Conservation (phyloP, 92 coral and sea anemone species). For the Diadumene lineata region DNA sequence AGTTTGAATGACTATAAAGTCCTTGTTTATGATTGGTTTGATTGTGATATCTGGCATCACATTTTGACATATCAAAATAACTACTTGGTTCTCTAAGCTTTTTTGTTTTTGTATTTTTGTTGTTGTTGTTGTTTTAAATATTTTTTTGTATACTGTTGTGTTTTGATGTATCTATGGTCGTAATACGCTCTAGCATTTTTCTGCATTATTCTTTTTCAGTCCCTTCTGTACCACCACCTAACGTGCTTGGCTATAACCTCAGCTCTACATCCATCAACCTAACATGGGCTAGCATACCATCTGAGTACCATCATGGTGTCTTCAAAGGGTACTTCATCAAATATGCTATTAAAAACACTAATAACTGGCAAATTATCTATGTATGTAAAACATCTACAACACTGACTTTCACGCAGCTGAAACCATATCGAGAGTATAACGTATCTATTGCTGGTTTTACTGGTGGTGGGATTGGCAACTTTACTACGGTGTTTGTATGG, state of each 20-base stretch:
- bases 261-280: constrained; percentile 55
- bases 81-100: too few relatives aligned
- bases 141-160: too few relatives aligned
- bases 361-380: background rate
- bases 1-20: too few relatives aligned
- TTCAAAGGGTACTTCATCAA: constrained; percentile 47
- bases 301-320: constrained; percentile 47
- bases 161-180: too few relatives aligned
- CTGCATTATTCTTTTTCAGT: constrained; percentile 30
- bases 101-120: too few relatives aligned
- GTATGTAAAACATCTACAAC: constrained; percentile 10
- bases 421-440: constrained; percentile 47
- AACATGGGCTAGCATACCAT: constrained; percentile 54
- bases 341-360: constrained; percentile 31
- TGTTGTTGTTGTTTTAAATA: too few relatives aligned
- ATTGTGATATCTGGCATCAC: too few relatives aligned
- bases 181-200: too few relatives aligned
- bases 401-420: constrained; percentile 24
- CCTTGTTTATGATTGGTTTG: too few relatives aligned
- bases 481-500: constrained; percentile 27
- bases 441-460: constrained; percentile 59
- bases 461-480: constrained; percentile 44
- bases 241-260: constrained; percentile 42
- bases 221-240: constrained; percentile 54
- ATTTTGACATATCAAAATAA: too few relatives aligned